Evolutionary conservation across 2,888 invertebrate species (phyloP), one percentile per base, ranked within the genome.

Genomic region (Melanophora roralis): DNA sequence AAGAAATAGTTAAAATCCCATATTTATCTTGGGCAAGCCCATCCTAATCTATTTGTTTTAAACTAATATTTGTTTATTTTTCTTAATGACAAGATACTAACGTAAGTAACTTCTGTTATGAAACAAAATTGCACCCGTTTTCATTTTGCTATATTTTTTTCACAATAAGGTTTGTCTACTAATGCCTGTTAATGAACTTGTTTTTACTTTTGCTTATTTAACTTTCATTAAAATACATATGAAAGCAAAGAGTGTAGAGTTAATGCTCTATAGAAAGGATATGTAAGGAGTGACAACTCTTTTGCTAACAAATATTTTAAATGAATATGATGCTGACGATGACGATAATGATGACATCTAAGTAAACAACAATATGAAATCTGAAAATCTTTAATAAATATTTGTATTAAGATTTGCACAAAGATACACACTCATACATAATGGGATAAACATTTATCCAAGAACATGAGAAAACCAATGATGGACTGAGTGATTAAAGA

Each of bases 331-430:
- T 64, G 45, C 14, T 59, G 53, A 12, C 45, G 53, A 38, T 27
- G 65, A 19, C 23, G 71, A 71, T 34, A 51, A 47, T 34, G 71
- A 71, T 79, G 79, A 67, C 71, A 79, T 75, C 69, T 75, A 79
- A 79, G 57, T 75, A 79, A 71, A 79, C 79, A 79, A 4, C 27
- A 5, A 6, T 57, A 51, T 21, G 34, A 69, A 81, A 82, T 81
- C 82, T 80, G 69, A 78, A 81, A 81, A 82, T 79, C 80, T 78
- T 78, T 69, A 75, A 62, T 75, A 82, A 82, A 81, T 82, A 82
- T 82, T 81, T 80, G 67, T 34, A 65, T 59, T 71, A 67, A 71
- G 64, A 45, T 12, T 45, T 43, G n/a, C 32, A 34, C 21, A 59
- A 27, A 40, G 4, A 68, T 21, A 60, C 23, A 40, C 34, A 76